Base-by-base conservation (phyloP, 2,888 invertebrate genomes). In the Ecliptopera silaceata region DNA sequence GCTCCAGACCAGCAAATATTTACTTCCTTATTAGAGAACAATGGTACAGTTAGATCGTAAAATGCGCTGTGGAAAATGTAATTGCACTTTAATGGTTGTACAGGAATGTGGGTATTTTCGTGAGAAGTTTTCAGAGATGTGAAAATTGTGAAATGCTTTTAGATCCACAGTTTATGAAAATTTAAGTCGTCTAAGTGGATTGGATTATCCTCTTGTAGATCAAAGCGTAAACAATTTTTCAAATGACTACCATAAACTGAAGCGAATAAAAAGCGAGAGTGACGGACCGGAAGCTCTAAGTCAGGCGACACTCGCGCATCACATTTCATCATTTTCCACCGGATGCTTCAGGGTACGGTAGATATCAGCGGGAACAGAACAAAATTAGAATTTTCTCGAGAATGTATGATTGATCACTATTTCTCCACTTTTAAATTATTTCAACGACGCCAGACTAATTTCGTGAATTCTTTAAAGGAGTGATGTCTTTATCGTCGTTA, bases 11-110 rank as follows among this genome's bases (percentile, higher is more conserved):
- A 70, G 72, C 79, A 86, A 89, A 89, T 84, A 86, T 88, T 88
- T 75, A 84, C 89, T 90, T 90, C 90, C 90, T 89, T 84, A 87
- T 90, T 88, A 88, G 81, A 74, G 79, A 88, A 87, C 88, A 87
- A 88, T 85, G 70, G 79, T 73, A 77, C 81, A 69, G 79, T 77
- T 81, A 79, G 75, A 68, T 80, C 78, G 80, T 83, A 79, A 82
- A 84, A 75, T 71, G 72, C 74, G 79, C 75, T 70, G 68, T 67
- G 73, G 79, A 74, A 82, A 79, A 69, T 71, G 77, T 75, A 64
- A 56, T 53, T 41, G 31, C 47, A 41, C 38, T 52, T 46, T 48
- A 55, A 42, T 38, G 18, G 47, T 22, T 38, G 31, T 41, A 13
- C 31, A 45, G 50, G 50, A 47, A 54, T 59, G 48, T 53, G 39